Conservation (phyloP, 2,113 vertebrate genomes). For the Stictonetta naevosa region DNA sequence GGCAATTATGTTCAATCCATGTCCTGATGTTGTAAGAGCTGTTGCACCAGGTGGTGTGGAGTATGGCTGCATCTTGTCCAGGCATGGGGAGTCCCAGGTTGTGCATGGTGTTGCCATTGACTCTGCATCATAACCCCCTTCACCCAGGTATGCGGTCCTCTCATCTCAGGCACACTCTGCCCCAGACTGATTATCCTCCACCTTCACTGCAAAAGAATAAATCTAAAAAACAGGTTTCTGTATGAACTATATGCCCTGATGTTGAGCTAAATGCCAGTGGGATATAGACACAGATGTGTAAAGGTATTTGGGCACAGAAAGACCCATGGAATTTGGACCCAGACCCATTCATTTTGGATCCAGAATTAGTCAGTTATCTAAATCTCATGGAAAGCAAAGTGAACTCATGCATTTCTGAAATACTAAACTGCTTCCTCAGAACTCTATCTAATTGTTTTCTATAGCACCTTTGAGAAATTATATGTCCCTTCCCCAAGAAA, state of each 20-base stretch:
- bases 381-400: neutral
- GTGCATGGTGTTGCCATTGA: neutral
- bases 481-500: neutral
- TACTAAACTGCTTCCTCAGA: neutral
- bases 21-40: neutral
- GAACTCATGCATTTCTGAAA: neutral
- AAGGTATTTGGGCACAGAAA: neutral
- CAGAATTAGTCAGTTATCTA: neutral
- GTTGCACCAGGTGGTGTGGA: fast-evolving
- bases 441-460: neutral
- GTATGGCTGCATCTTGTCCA: fast-evolving
- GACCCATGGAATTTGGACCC: neutral
- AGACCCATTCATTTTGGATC: neutral
- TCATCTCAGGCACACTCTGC: neutral
- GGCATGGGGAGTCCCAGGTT: fast-evolving
- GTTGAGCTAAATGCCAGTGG: neutral
- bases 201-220: neutral
- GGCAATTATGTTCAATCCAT: fast-evolving
- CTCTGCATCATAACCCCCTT: neutral
- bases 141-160: neutral
- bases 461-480: neutral
- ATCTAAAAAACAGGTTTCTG: neutral
- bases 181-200: neutral
- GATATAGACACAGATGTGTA: neutral
- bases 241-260: neutral